Percentiles rank a stretch among this genome's conserved stretches.
These are phyloP conservation scores for Oenanthe melanoleuca DNA, from an alignment of 2,113 vertebrate genomes.

Conservation along the genomic window DNA sequence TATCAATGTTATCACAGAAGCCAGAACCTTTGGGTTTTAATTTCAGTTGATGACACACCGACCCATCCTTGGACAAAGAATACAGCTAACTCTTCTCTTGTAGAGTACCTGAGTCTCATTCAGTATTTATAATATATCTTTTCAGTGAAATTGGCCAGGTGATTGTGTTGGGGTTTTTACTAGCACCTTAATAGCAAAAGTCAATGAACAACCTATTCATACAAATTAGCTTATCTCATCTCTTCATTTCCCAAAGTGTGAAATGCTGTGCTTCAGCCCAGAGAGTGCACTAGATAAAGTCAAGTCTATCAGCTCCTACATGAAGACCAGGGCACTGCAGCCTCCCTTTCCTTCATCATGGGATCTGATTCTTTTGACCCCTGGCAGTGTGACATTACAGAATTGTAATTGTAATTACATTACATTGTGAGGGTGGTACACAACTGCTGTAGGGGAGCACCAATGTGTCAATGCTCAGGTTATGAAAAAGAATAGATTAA, in stretches of 20 bases:
- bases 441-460: not conserved
- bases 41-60: not conserved
- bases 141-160: not conserved
- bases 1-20: not conserved
- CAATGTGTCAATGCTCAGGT: not conserved
- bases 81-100: not conserved
- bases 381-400: not conserved
- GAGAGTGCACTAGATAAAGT: fast-evolving
- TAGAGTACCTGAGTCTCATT: not conserved
- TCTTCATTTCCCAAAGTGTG: not conserved
- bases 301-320: fast-evolving
- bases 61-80: not conserved
- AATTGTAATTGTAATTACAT: no score
- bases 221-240: not conserved
- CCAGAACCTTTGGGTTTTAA: not conserved
- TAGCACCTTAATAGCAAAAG: not conserved
- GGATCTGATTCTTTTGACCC: not conserved
- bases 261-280: fast-evolving
- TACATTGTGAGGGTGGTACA: not conserved
- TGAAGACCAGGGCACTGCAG: not conserved
- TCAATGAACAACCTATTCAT: not conserved
- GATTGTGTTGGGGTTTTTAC: not conserved
- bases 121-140: not conserved
- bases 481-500: not conserved
- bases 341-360: not conserved